These are phyloP conservation scores for Dicerorhinus sumatrensis DNA, from an alignment of 2,113 vertebrate genomes.

Conservation along the genomic window DNA sequence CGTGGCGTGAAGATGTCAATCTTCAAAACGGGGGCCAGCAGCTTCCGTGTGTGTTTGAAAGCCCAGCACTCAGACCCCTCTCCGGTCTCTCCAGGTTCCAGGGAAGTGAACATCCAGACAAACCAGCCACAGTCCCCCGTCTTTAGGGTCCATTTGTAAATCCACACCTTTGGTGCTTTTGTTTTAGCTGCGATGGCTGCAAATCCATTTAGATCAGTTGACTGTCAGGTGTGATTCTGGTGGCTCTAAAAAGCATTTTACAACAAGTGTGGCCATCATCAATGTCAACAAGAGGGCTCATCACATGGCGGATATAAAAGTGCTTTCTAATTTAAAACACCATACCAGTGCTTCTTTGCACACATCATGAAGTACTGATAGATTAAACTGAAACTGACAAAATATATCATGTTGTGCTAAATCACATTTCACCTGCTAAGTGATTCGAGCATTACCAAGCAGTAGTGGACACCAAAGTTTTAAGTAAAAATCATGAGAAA, in stretches of 20 bases:
- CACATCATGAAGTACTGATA: neutral
- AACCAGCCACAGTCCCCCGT: neutral
- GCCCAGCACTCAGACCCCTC: fast-evolving
- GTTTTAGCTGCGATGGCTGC: neutral
- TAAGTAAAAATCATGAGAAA: neutral
- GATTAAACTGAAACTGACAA: neutral
- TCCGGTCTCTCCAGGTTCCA: fast-evolving
- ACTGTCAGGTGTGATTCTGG: neutral
- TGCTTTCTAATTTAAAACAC: neutral
- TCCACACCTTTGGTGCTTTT: fast-evolving
- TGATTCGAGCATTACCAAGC: neutral
- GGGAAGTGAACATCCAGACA: fast-evolving
- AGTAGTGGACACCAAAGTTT: neutral
- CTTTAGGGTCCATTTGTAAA: neutral
- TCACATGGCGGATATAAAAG: neutral
- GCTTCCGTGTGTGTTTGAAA: fast-evolving
- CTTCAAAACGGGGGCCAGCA: fast-evolving
- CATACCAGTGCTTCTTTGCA: neutral
- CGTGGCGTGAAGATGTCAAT: neutral
- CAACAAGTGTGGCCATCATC: neutral
- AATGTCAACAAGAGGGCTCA: neutral
- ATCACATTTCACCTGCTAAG: neutral
- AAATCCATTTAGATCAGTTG: neutral
- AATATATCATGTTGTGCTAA: neutral
- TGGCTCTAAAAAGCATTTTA: neutral